Conservation (phyloP, 2,888 invertebrate genomes). For the Sepiola atlantica region DNA sequence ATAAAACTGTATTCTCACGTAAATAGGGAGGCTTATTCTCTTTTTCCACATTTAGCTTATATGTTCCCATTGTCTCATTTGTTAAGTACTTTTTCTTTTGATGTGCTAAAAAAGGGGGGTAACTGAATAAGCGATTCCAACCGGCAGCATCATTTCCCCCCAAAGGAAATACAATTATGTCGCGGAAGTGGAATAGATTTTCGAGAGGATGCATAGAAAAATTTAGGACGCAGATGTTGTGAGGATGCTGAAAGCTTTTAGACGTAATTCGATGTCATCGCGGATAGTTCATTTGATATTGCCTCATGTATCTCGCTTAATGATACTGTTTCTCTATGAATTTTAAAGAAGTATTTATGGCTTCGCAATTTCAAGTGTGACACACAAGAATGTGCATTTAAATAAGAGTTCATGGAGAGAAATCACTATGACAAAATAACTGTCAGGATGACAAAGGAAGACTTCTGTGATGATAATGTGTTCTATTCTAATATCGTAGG, state of each 20-base stretch:
- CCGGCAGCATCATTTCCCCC: not conserved
- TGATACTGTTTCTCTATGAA: not conserved
- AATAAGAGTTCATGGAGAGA: not conserved
- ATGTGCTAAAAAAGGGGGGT: not conserved
- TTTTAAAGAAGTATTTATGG: not conserved
- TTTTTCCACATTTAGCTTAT: not conserved
- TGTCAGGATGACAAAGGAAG: not conserved
- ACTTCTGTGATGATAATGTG: not conserved
- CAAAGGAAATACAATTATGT: constrained; percentile 13
- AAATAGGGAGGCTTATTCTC: not conserved
- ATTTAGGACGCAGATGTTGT: not conserved
- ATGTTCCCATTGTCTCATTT: not conserved
- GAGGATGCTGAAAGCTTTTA: constrained; percentile 20
- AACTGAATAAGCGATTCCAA: not conserved
- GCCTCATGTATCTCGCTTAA: constrained; percentile 15
- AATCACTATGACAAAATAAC: not conserved
- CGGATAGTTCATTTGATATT: not conserved
- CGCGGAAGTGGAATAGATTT: not conserved
- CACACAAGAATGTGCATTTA: not conserved
- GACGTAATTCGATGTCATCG: not conserved
- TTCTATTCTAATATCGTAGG: too few species aligned
- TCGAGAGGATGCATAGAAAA: not conserved
- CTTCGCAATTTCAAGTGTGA: not conserved
- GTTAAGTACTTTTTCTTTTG: not conserved
- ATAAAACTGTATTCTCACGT: not conserved